Evolutionary conservation across 1,140 invertebrate species (phyloP), one percentile per base, ranked within the genome.

Genomic region (Halesus radiatus): DNA sequence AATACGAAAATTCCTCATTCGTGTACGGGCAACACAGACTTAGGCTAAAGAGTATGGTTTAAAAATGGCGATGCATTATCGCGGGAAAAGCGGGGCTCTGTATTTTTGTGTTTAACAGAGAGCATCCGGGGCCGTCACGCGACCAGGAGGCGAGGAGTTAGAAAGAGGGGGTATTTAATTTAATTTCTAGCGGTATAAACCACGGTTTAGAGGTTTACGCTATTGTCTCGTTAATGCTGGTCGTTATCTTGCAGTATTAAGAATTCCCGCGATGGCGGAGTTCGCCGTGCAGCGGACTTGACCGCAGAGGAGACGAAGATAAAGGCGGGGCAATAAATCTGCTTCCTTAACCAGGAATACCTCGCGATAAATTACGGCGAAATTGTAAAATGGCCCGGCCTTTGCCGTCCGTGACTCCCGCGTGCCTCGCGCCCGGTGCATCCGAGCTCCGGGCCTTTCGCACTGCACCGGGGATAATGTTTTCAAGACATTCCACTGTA

Each of bases 181-280:
- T 80, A 80, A 80, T 80, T 80, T 76, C 23, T 64, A 80, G 73
- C 79, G 68, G 53, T 68, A 75, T 80, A 80, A 80, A 80, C 37
- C 79, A 80, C 74, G 74, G 23, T 58, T 45, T 45, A 45, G 37
- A 45, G 79, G 73, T 72, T 76, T 70, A 50, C 64, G 26, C 74
- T 52, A 80, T 80, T 80, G 79, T 80, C 79, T 80, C 79, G 74
- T 68, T 80, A 80, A 80, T 77, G 74, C 64, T 64, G 73, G 60
- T 80, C 79, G 79, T 80, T 80, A 80, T 80, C 79, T 76, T 68
- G 79, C 53, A 56, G 73, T 20, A 53, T 60, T 37, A 77, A 80
- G 79, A 80, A 80, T 80, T 80, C 64, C 77, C 15, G 20, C 73
- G 52, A 53, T 73, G 37, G 70, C 66, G 45, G 66, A 60, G 32